Evolutionary conservation across 2,797 vertebrate species (phyloP).

Genomic region (Agapornis canus): DNA sequence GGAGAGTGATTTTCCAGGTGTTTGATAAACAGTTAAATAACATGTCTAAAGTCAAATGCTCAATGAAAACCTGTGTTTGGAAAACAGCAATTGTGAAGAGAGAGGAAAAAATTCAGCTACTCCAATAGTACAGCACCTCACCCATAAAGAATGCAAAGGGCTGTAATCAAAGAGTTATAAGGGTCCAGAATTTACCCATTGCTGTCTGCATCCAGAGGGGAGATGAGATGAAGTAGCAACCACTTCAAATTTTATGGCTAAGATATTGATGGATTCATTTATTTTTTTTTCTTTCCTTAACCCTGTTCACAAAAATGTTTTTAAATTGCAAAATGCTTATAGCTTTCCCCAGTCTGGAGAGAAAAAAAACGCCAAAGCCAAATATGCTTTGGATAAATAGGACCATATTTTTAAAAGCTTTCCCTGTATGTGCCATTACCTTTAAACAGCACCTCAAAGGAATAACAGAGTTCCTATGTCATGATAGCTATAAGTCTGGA

Average conservation of each 20-base stretch:
- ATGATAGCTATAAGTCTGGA: background rate
- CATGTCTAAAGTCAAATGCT: background rate
- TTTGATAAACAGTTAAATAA: slow-evolving; percentile 59
- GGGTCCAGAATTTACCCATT: background rate
- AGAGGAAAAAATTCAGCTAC: background rate
- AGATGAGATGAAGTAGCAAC: background rate
- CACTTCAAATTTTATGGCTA: background rate
- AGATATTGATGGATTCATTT: background rate
- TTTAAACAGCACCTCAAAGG: background rate
- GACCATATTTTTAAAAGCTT: background rate
- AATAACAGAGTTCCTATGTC: background rate
- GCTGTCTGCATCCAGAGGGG: background rate
- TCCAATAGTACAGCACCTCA: background rate
- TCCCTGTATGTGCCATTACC: background rate
- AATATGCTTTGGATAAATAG: background rate
- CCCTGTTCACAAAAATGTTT: background rate
- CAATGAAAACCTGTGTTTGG: background rate
- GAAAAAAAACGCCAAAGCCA: background rate
- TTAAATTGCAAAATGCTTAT: background rate
- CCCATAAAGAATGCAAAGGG: background rate
- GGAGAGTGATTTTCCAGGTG: slow-evolving; percentile 63
- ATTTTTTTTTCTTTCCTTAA: background rate
- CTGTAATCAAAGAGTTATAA: background rate
- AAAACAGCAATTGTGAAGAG: slow-evolving; percentile 12
- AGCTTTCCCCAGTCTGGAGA: background rate